Conservation (phyloP, 2,797 vertebrate genomes). For the Enteromius viviparus region DNA sequence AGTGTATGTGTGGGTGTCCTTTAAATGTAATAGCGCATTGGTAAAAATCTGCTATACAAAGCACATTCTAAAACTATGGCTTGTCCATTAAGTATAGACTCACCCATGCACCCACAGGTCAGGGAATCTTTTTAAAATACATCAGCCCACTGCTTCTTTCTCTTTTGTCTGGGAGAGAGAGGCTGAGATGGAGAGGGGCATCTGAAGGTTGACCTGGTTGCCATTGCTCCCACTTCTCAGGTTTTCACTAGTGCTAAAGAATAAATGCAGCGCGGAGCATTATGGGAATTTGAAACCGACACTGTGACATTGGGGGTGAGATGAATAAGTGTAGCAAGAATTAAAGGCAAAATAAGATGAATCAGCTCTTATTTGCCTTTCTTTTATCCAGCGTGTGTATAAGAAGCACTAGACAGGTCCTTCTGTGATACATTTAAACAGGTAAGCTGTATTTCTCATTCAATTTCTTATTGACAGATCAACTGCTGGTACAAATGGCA, state of each 20-base stretch:
- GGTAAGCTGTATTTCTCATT: constrained; percentile 3
- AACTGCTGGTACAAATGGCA: constrained; percentile 64
- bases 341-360: constrained; percentile 30
- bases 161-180: constrained; percentile 51
- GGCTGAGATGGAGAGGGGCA: constrained; percentile 58
- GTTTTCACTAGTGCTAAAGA: constrained; percentile 54
- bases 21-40: constrained; percentile 73
- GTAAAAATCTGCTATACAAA: constrained; percentile 80
- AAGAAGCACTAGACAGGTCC: neutral
- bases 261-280: constrained; percentile 54
- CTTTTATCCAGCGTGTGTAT: neutral
- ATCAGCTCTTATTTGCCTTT: constrained; percentile 30
- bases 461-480: constrained; percentile 67
- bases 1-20: constrained; percentile 69
- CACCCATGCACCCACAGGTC: constrained; percentile 70
- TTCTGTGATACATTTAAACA: neutral
- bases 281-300: constrained; percentile 73
- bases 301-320: constrained; percentile 66
- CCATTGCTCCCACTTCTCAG: constrained; percentile 56
- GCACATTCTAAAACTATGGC: constrained; percentile 76
- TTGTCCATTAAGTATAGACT: constrained; percentile 75
- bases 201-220: constrained; percentile 76
- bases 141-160: constrained; percentile 62
- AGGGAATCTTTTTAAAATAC: constrained; percentile 80
- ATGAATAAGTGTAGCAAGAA: constrained; percentile 27